Evolutionary conservation across 2,797 vertebrate genomes (phyloP).

Genomic region (Pristis pectinata): DNA sequence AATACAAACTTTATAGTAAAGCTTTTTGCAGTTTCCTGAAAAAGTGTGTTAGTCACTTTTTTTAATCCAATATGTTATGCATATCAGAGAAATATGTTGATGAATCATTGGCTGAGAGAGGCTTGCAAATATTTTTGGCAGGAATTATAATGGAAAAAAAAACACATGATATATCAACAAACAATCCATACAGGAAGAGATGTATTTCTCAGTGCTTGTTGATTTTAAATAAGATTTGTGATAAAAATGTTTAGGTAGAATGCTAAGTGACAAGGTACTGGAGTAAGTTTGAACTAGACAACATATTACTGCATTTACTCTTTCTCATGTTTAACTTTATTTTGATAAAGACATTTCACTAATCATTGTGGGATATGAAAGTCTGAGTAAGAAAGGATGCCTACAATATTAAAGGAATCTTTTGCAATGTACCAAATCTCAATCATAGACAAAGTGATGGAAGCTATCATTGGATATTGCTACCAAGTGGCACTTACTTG

Average conservation of each 20-base stretch:
- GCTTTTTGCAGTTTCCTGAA: not conserved
- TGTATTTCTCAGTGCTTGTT: not conserved
- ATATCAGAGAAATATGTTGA: not conserved
- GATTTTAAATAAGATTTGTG: not conserved
- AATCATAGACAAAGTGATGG: too few species aligned
- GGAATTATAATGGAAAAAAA: not conserved
- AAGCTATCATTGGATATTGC: too few species aligned
- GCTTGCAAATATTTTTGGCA: not conserved
- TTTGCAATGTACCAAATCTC: slow-evolving; percentile 24
- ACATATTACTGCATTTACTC: not conserved
- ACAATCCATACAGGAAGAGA: not conserved
- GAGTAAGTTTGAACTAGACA: not conserved
- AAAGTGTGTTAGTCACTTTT: not conserved
- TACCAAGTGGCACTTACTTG: too few species aligned
- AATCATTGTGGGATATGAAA: slow-evolving; percentile 21
- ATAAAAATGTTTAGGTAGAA: not conserved
- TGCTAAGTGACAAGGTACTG: not conserved
- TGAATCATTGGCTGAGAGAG: not conserved
- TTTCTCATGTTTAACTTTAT: slow-evolving; percentile 30
- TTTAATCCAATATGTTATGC: not conserved
- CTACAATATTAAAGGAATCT: slow-evolving; percentile 25
- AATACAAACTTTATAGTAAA: not conserved
- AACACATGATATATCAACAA: not conserved
- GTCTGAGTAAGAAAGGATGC: not conserved
- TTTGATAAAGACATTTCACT: not conserved